Evolutionary conservation across 2,797 vertebrate species (phyloP).

Genomic region (Percopsis omiscomaycus): DNA sequence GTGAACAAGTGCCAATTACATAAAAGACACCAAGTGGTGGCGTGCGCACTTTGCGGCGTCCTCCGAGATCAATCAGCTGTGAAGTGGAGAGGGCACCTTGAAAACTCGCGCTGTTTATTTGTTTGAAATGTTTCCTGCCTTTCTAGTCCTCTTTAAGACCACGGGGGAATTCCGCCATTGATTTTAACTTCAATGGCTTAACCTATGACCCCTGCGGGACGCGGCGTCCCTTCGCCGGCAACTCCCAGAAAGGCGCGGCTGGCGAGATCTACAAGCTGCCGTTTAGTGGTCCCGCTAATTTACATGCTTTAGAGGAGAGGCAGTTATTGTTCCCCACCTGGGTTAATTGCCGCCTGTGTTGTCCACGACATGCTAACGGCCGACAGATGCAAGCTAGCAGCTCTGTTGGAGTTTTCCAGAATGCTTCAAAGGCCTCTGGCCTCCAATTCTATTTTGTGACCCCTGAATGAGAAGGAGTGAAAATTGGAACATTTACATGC

Average conservation of each 20-base stretch:
- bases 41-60: conserved; percentile 53
- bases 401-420: conserved; percentile 34
- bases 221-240: conserved; percentile 48
- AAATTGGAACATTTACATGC: conserved; percentile 49
- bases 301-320: conserved; percentile 42
- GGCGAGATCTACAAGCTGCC: conserved; percentile 36
- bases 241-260: conserved; percentile 47
- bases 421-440: conserved; percentile 34
- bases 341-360: conserved; percentile 46
- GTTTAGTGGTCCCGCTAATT: conserved; percentile 42
- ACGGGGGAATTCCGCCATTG: conserved; percentile 63
- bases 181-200: conserved; percentile 77
- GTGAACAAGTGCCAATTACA: conserved; percentile 63
- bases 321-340: conserved; percentile 14
- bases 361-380: conserved; percentile 30
- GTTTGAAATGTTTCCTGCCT: conserved; percentile 73
- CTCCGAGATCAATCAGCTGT: conserved; percentile 70
- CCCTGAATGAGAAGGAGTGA: conserved; percentile 28
- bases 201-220: conserved; percentile 65
- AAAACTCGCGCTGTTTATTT: conserved; percentile 72
- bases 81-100: conserved; percentile 77
- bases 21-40: conserved; percentile 48
- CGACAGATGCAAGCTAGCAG: conserved; percentile 13
- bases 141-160: conserved; percentile 65
- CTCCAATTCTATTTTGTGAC: conserved; percentile 41